Conservation (phyloP, 2,888 invertebrate genomes). For the Heliconius charithonia region DNA sequence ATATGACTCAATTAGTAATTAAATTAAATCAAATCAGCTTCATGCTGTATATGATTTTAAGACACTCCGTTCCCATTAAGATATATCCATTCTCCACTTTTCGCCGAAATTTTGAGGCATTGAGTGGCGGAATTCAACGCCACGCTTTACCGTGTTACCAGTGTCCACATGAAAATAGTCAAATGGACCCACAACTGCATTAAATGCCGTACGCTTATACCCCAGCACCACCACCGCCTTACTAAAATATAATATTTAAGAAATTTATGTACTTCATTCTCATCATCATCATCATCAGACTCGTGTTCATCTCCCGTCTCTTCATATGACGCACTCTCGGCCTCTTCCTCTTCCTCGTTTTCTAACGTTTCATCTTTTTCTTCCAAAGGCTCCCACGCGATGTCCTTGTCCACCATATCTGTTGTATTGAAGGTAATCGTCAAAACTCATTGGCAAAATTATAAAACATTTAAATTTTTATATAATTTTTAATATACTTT, state of each 20-base stretch:
- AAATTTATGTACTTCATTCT: conserved; percentile 33
- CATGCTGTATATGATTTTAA: too few species aligned
- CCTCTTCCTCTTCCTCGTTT: conserved; percentile 56
- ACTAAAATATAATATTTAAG: too few species aligned
- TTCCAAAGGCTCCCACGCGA: conserved; percentile 83
- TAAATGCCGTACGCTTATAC: too few species aligned
- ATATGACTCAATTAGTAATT: too few species aligned
- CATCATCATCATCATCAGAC: conserved; percentile 49
- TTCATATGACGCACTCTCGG: conserved; percentile 58
- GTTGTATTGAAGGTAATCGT: conserved; percentile 12
- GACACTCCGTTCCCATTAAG: not conserved
- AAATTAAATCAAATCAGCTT: too few species aligned
- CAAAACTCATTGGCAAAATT: too few species aligned
- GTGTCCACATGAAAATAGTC: too few species aligned
- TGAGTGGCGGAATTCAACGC: not conserved
- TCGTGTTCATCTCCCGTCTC: conserved; percentile 59
- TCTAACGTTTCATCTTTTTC: conserved; percentile 77
- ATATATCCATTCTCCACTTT: too few species aligned
- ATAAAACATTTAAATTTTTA: too few species aligned
- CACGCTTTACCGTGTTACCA: too few species aligned
- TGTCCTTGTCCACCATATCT: conserved; percentile 82
- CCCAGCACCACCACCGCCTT: not conserved
- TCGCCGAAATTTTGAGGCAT: not conserved
- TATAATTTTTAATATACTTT: too few species aligned
- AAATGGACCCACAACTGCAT: not conserved